Base-by-base conservation (phyloP, 2,797 vertebrate genomes). In the Hemibagrus guttatus region DNA sequence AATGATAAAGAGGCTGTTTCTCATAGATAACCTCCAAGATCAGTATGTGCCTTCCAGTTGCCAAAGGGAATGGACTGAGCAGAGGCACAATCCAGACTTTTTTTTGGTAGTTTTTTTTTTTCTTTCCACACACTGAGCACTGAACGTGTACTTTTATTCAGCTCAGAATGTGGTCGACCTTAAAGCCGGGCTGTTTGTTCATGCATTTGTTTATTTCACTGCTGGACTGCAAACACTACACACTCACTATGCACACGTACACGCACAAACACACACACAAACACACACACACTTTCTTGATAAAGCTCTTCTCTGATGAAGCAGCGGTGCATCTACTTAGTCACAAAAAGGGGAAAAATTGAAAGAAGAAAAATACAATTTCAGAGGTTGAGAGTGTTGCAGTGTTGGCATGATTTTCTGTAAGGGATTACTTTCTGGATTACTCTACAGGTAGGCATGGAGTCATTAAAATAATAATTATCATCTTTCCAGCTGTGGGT, bases 141-240 rank as follows among this genome's bases (percentile, higher is more conserved):
- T 56, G 58, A 85, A 83, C 54, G 14, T 83, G 69, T 66, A 88
- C 75, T 76, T n/a, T n/a, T 72, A 76, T 85, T 85, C 69, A 69
- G 84, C 84, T 82, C 71, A 56, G 74, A 85, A 78, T 52, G 84
- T 76, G 75, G 69, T 85, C 78, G 75, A 83, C 78, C 87, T 88
- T 76, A 82, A 88, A 88, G 71, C 79, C 76, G 59, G 84, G 26
- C 78, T 85, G 87, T 66, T 88, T 88, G 78, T 80, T 82, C 84
- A 88, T 88, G 84, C 69, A 75, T 88, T 82, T 88, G 78, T 88
- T 88, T 88, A 76, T 81, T 87, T 64, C 83, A 84, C 69, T 46
- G 46, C 76, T 82, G 64, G 69, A 78, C 78, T 63, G 26, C 26
- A 66, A 12, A 78, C 49, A 46, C 61, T 63, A 26, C 26, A 76